Evolutionary conservation across 2,888 invertebrate genomes (phyloP).

Genomic region (Patella caerulea): DNA sequence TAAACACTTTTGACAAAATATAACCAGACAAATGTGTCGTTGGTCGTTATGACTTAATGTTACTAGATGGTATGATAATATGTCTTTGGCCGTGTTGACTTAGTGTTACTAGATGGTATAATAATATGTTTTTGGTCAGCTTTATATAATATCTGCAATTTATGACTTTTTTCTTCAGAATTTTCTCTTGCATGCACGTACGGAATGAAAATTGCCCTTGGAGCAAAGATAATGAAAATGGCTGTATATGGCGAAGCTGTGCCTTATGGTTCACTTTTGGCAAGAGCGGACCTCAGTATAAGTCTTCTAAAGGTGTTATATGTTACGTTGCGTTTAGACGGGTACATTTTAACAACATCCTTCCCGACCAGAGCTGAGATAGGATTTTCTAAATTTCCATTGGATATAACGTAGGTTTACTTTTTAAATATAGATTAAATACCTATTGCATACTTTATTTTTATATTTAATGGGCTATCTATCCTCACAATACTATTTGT

Average conservation of each 20-base stretch:
- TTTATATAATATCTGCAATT: not conserved
- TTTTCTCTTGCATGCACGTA: slow-evolving; percentile 48
- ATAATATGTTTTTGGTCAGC: no score
- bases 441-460: no score
- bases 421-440: no score
- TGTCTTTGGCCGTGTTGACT: no score
- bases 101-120: no score
- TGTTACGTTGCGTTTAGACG: slow-evolving; percentile 46
- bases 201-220: slow-evolving; percentile 43
- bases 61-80: no score
- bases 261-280: slow-evolving; percentile 44
- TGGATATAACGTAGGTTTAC: slow-evolving; percentile 48
- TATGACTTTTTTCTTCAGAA: slow-evolving; percentile 29
- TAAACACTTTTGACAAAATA: no score
- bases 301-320: slow-evolving; percentile 37
- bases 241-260: slow-evolving; percentile 33
- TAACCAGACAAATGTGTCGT: no score
- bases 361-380: slow-evolving; percentile 55
- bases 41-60: no score
- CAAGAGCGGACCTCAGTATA: slow-evolving; percentile 44
- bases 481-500: no score
- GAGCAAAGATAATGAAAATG: slow-evolving; percentile 44
- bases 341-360: slow-evolving; percentile 44
- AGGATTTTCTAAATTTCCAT: slow-evolving; percentile 53
- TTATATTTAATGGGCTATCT: no score